Evolutionary conservation across 30 jellyfish, hydroid and myxozoan genomes (phyloP), one percentile per base, ranked within the genome.

Genomic region (Euphysa ruthae): DNA sequence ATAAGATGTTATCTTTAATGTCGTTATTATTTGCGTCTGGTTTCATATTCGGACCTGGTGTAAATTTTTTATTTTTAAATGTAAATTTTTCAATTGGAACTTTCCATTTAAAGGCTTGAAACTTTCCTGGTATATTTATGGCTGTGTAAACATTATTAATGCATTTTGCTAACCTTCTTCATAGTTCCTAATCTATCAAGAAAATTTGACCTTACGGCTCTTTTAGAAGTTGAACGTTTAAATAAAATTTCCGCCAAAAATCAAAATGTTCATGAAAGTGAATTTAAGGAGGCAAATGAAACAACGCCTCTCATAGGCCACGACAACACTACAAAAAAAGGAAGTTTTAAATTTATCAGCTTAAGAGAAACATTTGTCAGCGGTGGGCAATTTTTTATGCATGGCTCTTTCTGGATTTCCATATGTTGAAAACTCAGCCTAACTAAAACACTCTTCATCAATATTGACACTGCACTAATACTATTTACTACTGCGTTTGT

Each of bases 181-280:
- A 58, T 73, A 70, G 85, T 73, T 7, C 32, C 31, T 43, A 81
- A 73, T 38, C 66, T 73, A 18, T 73, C 85, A 21, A 35, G 38
- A 18, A 81, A 73, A 43, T 68, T 30, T 35, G 80, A 68, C 49
- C 32, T 68, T 6, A 68, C 44, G 49, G 33, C n/a, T n/a, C n/a
- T n/a, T n/a, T n/a, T n/a, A n/a, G n/a, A n/a, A n/a, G n/a, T n/a
- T n/a, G n/a, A n/a, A n/a, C n/a, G n/a, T n/a, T n/a, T n/a, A n/a
- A n/a, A n/a, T n/a, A n/a, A n/a, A n/a, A n/a, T n/a, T n/a, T n/a
- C n/a, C n/a, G n/a, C n/a, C n/a, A n/a, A n/a, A n/a, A n/a, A n/a
- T n/a, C n/a, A n/a, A n/a, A n/a, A n/a, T n/a, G n/a, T n/a, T n/a
- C n/a, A n/a, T n/a, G n/a, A n/a, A n/a, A n/a, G n/a, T n/a, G n/a